Percentiles rank a stretch among this genome's conserved stretches.
Evolutionary conservation across 1,140 invertebrate species (phyloP).

Genomic region (Apis cerana): DNA sequence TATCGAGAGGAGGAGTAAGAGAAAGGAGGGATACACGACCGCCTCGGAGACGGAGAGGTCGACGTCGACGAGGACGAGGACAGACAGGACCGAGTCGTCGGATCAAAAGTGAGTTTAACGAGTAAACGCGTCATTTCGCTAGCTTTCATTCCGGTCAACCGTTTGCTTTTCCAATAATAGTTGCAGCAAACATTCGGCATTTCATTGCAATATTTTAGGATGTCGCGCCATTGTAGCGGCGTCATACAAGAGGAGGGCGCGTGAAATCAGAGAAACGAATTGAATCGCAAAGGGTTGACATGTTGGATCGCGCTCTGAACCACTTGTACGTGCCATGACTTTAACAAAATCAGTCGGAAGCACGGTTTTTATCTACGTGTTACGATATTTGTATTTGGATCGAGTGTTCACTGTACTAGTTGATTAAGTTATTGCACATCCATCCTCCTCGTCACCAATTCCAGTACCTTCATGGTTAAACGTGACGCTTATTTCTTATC

Average conservation of each 20-base stretch:
- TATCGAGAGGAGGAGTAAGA: conserved; percentile 82
- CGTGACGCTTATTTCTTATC: neutral
- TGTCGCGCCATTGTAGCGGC: conserved; percentile 20
- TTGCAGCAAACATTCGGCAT: neutral
- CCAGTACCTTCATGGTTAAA: conserved; percentile 76
- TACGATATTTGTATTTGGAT: neutral
- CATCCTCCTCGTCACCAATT: conserved; percentile 67
- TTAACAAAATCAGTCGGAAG: conserved; percentile 13
- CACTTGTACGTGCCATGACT: conserved; percentile 27
- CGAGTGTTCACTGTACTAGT: conserved; percentile 9
- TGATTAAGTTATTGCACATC: conserved; percentile 58
- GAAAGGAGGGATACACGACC: conserved; percentile 83
- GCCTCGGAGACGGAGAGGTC: conserved; percentile 90
- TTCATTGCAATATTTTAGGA: conserved; percentile 32
- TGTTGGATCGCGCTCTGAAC: conserved; percentile 13
- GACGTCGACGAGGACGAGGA: conserved; percentile 77
- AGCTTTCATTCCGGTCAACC: neutral
- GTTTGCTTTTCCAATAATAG: neutral
- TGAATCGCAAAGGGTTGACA: conserved; percentile 36
- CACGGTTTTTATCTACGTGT: conserved; percentile 17
- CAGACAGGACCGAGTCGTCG: conserved; percentile 76
- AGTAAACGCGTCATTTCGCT: neutral
- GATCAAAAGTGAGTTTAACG: conserved; percentile 77
- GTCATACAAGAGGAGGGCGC: conserved; percentile 29
- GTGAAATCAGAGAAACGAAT: conserved; percentile 33